Conservation (phyloP, 2,797 vertebrate genomes). For the Mus spretus region DNA sequence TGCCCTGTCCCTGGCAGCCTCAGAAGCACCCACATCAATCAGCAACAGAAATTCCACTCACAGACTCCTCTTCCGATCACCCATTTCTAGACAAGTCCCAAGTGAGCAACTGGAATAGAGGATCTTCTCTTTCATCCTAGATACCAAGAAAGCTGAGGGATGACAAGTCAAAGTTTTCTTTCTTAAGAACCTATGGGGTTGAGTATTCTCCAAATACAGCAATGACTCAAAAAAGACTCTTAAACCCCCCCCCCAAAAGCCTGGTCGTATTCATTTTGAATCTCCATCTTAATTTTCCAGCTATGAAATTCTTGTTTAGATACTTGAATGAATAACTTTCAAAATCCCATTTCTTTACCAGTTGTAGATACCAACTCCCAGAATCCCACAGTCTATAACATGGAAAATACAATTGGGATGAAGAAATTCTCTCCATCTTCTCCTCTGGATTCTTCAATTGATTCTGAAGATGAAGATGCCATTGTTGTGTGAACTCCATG, state of each 20-base stretch:
- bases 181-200: background rate
- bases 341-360: background rate
- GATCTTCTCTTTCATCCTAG: background rate
- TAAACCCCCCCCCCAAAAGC: background rate
- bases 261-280: background rate
- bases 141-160: background rate
- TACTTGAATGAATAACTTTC: background rate
- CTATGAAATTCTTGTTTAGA: background rate
- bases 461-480: background rate
- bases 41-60: background rate
- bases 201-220: background rate
- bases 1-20: background rate
- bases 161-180: background rate
- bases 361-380: background rate
- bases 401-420: background rate
- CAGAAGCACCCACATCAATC: fast-evolving
- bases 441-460: background rate
- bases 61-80: background rate
- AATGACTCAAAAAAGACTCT: background rate
- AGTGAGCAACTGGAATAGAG: background rate
- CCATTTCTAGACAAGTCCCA: background rate
- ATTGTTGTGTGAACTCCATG: background rate
- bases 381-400: background rate
- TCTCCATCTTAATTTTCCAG: background rate
- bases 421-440: background rate